Conservation (phyloP, 2,113 vertebrate species). For the Peromyscus californicus region DNA sequence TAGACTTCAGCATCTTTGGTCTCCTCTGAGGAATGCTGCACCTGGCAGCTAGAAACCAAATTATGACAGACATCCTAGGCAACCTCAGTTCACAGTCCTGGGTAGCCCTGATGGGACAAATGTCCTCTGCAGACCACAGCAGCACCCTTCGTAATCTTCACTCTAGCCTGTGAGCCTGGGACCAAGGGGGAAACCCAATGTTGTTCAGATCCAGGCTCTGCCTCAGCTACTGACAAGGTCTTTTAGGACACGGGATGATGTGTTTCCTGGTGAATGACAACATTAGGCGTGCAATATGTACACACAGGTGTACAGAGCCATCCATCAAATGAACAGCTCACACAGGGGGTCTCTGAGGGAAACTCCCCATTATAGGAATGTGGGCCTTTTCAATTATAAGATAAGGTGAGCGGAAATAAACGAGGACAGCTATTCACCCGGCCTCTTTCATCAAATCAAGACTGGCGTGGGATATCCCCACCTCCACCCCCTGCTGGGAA, state of each 20-base stretch:
- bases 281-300: neutral
- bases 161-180: neutral
- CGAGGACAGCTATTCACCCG: neutral
- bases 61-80: neutral
- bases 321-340: constrained; percentile 7
- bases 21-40: neutral
- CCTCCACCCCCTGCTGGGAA: neutral
- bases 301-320: neutral
- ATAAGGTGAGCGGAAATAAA: constrained; percentile 28
- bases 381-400: neutral
- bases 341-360: neutral
- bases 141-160: neutral
- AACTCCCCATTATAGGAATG: neutral
- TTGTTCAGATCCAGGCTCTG: neutral
- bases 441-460: neutral
- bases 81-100: neutral
- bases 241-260: neutral
- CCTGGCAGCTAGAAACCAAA: neutral
- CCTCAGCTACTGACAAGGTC: constrained; percentile 11
- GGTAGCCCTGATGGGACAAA: neutral
- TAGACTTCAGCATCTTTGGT: neutral
- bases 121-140: neutral
- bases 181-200: neutral
- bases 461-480: neutral
- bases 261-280: neutral